Conservation (phyloP, 2,113 vertebrate species). For the Sebastes schlegelii region DNA sequence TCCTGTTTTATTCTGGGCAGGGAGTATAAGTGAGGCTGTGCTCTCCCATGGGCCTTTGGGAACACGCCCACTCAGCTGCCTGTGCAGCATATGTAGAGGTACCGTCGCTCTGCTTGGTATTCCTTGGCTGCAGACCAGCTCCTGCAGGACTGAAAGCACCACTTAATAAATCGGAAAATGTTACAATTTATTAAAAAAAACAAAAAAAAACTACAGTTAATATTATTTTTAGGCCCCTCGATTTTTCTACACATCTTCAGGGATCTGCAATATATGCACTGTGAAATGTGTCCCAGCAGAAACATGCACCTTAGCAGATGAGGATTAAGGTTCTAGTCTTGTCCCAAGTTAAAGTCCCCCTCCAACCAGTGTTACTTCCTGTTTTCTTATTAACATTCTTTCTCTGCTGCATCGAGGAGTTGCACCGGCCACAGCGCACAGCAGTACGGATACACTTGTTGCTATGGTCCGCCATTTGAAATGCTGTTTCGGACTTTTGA, state of each 20-base stretch:
- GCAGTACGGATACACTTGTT: too few species aligned
- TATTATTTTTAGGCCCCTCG: not conserved
- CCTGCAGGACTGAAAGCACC: constrained; percentile 21
- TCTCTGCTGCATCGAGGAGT: too few species aligned
- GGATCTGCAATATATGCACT: not conserved
- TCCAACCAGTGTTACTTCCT: too few species aligned
- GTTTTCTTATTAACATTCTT: too few species aligned
- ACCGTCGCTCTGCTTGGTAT: constrained; percentile 28
- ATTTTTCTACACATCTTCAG: not conserved
- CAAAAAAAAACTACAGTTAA: not conserved
- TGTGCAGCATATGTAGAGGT: constrained; percentile 53
- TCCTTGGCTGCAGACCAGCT: constrained; percentile 40
- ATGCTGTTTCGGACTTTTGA: too few species aligned
- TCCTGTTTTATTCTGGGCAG: constrained; percentile 49
- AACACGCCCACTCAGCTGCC: constrained; percentile 61
- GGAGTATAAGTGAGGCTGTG: constrained; percentile 55
- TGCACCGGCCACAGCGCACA: too few species aligned
- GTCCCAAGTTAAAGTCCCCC: not conserved
- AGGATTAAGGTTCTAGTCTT: not conserved
- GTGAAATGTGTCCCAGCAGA: not conserved
- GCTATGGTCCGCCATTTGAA: too few species aligned
- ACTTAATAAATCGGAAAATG: constrained; percentile 19
- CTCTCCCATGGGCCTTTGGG: constrained; percentile 50
- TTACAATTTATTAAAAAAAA: not conserved
- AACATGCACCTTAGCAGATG: not conserved